Conservation (phyloP, 2,113 vertebrate species). For the Talpa occidentalis region DNA sequence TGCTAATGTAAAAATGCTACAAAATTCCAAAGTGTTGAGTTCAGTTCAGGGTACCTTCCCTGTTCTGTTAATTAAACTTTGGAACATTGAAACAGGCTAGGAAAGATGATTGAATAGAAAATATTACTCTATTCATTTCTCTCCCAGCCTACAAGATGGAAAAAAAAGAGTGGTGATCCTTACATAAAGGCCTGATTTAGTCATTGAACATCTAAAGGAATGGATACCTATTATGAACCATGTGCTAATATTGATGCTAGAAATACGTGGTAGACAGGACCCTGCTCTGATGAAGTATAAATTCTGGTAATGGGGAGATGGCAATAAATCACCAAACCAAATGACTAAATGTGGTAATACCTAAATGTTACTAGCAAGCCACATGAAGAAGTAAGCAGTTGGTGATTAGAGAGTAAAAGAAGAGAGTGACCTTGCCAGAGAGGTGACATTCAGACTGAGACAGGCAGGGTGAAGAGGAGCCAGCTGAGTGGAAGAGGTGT, state of each 20-base stretch:
- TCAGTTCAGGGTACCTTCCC: constrained; percentile 88
- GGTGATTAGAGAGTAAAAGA: neutral
- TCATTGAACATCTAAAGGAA: neutral
- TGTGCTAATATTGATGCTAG: neutral
- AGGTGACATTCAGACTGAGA: neutral
- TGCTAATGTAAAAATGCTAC: neutral
- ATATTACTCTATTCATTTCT: constrained; percentile 66
- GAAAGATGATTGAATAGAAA: constrained; percentile 73
- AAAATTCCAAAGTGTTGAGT: constrained; percentile 95
- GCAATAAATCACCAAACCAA: neutral
- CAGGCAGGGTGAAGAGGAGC: neutral
- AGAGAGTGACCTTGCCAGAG: neutral
- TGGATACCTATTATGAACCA: neutral
- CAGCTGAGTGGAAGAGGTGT: neutral
- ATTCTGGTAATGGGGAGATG: neutral
- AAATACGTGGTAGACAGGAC: neutral
- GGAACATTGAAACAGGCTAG: constrained; percentile 88
- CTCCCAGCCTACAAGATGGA: constrained; percentile 82
- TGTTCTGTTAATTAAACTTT: constrained; percentile 94
- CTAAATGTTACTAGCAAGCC: neutral
- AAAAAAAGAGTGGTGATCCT: neutral
- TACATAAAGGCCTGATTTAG: neutral
- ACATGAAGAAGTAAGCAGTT: neutral
- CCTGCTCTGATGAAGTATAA: neutral
- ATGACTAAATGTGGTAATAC: neutral